Conservation (phyloP, 1,140 invertebrate genomes). For the Centruroides sculpturatus region DNA sequence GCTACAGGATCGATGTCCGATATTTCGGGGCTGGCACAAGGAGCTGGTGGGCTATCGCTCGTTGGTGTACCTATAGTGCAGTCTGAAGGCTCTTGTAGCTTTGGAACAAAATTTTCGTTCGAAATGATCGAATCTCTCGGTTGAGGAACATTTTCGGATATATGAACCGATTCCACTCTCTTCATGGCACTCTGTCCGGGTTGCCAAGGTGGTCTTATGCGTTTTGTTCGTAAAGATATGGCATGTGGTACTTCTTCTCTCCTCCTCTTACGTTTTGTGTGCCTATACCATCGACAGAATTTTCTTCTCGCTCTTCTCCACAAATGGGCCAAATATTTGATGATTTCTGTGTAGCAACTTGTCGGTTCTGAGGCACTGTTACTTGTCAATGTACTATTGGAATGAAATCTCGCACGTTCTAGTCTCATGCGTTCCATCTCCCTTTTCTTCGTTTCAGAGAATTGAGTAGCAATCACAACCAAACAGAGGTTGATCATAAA, state of each 20-base stretch:
- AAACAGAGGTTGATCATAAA: slow-evolving; percentile 99
- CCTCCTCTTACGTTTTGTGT: neutral
- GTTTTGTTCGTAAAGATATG: neutral
- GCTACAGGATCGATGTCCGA: slow-evolving; percentile 41
- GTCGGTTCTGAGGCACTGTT: slow-evolving; percentile 80
- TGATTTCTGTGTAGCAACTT: slow-evolving; percentile 88
- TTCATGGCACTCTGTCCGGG: neutral
- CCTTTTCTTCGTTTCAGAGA: slow-evolving; percentile 97
- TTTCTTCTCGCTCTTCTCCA: neutral
- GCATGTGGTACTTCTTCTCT: neutral
- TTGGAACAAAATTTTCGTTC: neutral
- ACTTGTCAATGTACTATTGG: slow-evolving; percentile 80
- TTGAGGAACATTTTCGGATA: too few relatives aligned
- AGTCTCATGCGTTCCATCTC: slow-evolving; percentile 98
- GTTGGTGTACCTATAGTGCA: slow-evolving; percentile 1
- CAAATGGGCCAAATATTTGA: slow-evolving; percentile 14
- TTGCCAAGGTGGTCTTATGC: neutral
- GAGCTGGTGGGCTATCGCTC: slow-evolving; percentile 21
- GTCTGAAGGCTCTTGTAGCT: neutral
- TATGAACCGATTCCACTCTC: neutral
- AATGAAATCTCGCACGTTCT: slow-evolving; percentile 90
- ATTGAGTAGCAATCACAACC: slow-evolving; percentile 99
- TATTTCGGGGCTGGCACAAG: slow-evolving; percentile 42
- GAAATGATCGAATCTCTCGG: too few relatives aligned
- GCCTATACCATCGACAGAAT: neutral